Percentiles rank a stretch among this genome's conserved stretches.
phyloP scores from a whole-genome alignment of 1,140 invertebrate species.

The Caenorhabditis brenneri region DNA sequence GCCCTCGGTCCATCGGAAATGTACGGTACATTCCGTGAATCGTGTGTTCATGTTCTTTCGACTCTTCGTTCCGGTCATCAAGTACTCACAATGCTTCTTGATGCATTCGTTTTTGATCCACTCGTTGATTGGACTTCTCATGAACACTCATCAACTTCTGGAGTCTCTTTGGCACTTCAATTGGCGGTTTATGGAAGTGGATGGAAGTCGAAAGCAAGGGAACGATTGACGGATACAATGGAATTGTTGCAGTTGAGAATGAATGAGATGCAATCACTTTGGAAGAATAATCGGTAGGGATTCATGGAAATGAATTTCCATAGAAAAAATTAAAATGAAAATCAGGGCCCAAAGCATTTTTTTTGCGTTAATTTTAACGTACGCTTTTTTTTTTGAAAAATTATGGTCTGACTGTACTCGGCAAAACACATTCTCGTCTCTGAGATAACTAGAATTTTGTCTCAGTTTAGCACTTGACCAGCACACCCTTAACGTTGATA shows the following conservation, averaged over 20 bases:
- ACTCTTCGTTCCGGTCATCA: conserved; percentile 84
- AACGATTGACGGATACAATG: conserved; percentile 60
- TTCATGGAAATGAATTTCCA: not conserved
- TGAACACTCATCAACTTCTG: conserved; percentile 71
- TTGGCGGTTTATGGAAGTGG: conserved; percentile 75
- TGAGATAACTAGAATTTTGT: too few relatives aligned
- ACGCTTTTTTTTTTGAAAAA: too few relatives aligned
- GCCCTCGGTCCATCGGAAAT: conserved; percentile 90
- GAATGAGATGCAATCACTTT: not conserved
- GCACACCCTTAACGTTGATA: too few relatives aligned
- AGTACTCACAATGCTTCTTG: conserved; percentile 84
- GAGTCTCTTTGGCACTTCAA: conserved; percentile 51
- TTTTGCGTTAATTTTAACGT: too few relatives aligned
- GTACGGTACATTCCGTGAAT: conserved; percentile 85
- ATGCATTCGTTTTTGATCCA: conserved; percentile 92
- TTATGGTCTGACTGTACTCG: too few relatives aligned
- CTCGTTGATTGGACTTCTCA: conserved; percentile 85
- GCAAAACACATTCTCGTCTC: too few relatives aligned
- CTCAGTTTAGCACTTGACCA: too few relatives aligned
- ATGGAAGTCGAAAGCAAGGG: conserved; percentile 7
- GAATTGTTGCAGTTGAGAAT: conserved; percentile 40
- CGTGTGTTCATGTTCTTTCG: conserved; percentile 85
- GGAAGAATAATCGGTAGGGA: not conserved
- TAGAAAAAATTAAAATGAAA: too few relatives aligned
- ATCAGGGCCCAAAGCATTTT: too few relatives aligned